Base-by-base conservation (phyloP, 2,888 invertebrate genomes). In the Escarpia spicata region DNA sequence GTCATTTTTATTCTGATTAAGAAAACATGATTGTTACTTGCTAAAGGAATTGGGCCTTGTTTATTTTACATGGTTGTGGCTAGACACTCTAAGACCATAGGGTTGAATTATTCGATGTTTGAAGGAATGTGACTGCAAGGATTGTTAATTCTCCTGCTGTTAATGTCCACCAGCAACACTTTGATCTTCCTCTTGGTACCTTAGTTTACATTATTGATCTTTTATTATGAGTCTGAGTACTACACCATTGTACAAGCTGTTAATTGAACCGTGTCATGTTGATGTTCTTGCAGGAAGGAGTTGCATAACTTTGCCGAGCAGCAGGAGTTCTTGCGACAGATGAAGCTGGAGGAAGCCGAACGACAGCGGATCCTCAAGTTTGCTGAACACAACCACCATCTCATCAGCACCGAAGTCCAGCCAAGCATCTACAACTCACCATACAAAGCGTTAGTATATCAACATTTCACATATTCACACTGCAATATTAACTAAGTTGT, bases 401-500 rank as follows among this genome's bases (percentile, higher is more conserved):
- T 96, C 26, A 94, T 96, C 93, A 96, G 96, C 93, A 96, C 96
- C n/a, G 94, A 95, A 43, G 96, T 95, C 58, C 95, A 95, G 43
- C 96, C 96, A n/a, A 96, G 96, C 9, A 95, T 96, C 91, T 96
- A 95, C 94, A 96, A 96, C 94, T 96, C 96, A 43, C 96, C 96
- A 31, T 96, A 95, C 94, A 93, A 94, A 90, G 75, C 75, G 75
- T 75, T 26, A 75, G 75, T 75, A 75, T 75, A 26, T 26, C 6
- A 0, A 75, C n/a, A 6, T 26, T 0, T n/a, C n/a, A 26, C 75
- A 6, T 75, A 6, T 26, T 15, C 3, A 2, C 75, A 19, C 75
- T 75, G 95, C 95, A 0, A 1, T 19, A 26, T 91, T n/a, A 91
- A 6, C n/a, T 19, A 31, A 19, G 15, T 26, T 91, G 75, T 75